Percentiles rank a stretch among this genome's conserved stretches.
phyloP scores from a whole-genome alignment of 1,140 invertebrate genomes.

The Pseudoatta argentina region DNA sequence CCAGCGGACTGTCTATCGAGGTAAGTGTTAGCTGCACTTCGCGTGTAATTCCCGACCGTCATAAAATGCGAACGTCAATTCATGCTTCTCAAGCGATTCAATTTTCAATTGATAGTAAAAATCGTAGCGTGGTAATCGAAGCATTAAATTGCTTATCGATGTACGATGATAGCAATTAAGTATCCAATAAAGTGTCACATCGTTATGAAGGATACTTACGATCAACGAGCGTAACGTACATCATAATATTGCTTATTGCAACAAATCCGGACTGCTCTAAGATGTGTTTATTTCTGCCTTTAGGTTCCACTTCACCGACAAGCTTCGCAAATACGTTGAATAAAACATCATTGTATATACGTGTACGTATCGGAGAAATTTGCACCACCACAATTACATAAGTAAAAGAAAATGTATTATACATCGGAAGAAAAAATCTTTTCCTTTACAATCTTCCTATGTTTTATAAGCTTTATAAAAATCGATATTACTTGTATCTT shows the following conservation, averaged over 20 bases:
- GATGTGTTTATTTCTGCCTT: conserved; percentile 7
- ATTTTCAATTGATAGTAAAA: conserved; percentile 10
- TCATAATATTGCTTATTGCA: conserved; percentile 7
- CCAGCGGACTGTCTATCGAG: background rate
- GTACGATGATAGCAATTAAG: conserved; percentile 27
- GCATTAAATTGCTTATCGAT: conserved; percentile 6
- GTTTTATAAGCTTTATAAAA: conserved; percentile 7
- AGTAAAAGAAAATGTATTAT: conserved; percentile 17
- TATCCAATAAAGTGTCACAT: conserved; percentile 9
- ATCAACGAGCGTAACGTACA: background rate
- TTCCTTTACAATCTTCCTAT: background rate
- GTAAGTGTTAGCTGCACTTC: conserved; percentile 11
- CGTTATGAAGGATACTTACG: conserved; percentile 13
- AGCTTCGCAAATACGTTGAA: background rate
- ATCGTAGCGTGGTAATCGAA: background rate
- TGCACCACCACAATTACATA: background rate
- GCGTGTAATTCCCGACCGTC: background rate
- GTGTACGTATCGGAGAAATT: conserved; percentile 6
- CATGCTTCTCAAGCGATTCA: conserved; percentile 6
- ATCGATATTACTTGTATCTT: background rate
- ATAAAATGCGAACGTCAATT: conserved; percentile 41
- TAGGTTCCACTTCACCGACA: background rate
- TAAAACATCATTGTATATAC: background rate
- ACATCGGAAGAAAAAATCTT: background rate
- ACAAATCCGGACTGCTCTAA: background rate